These are phyloP conservation scores for Brachypteracias leptosomus DNA, from an alignment of 2,113 vertebrate genomes.

Conservation along the genomic window DNA sequence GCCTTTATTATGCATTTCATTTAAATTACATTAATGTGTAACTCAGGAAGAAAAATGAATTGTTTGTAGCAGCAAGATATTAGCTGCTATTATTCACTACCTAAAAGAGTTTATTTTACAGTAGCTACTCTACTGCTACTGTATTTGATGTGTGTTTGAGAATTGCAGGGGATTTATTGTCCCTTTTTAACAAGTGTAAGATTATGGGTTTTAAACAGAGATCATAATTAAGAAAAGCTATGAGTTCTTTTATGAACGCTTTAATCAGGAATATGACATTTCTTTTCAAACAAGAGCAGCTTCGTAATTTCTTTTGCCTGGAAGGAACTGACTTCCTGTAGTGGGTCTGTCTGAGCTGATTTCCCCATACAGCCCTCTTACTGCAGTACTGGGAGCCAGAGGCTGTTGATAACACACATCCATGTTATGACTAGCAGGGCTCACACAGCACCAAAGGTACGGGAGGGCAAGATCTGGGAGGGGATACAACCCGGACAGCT, in stretches of 20 bases:
- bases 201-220: neutral
- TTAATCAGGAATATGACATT: neutral
- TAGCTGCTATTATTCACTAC: neutral
- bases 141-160: neutral
- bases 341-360: too few species aligned
- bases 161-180: neutral
- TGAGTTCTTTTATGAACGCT: neutral
- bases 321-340: neutral
- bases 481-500: too few species aligned
- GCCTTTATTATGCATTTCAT: neutral
- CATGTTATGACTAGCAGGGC: too few species aligned
- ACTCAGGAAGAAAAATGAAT: neutral
- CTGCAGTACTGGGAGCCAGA: too few species aligned
- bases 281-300: neutral
- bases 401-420: too few species aligned
- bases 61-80: neutral
- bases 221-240: neutral
- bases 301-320: neutral
- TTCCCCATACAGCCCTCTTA: too few species aligned
- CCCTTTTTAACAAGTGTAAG: neutral
- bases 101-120: neutral
- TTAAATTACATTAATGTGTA: neutral
- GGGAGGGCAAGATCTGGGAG: too few species aligned
- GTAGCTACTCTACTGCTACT: neutral
- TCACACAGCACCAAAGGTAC: too few species aligned